A percentile compares a stretch with the other conserved stretches of the same genome.
phyloP scores from a whole-genome alignment of 2,797 vertebrate genomes.

The Myotis daubentonii region DNA sequence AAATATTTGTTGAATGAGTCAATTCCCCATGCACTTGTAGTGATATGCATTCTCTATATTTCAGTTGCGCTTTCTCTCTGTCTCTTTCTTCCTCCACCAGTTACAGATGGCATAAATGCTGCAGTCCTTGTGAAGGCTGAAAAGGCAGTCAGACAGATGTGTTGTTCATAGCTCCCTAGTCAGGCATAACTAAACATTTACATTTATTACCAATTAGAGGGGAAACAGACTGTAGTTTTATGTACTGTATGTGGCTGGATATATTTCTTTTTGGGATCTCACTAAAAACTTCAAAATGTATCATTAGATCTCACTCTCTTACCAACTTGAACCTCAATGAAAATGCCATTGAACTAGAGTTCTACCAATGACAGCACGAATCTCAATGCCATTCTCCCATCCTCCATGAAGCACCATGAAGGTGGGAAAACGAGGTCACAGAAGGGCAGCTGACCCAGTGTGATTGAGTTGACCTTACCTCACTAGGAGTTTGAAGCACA shows the following conservation, averaged over 20 bases:
- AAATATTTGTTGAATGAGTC: conserved; percentile 69
- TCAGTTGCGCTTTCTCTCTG: not conserved
- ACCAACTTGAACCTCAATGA: conserved; percentile 33
- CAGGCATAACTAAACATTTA: conserved; percentile 90
- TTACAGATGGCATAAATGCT: conserved; percentile 83
- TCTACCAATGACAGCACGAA: conserved; percentile 35
- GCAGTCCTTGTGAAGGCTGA: conserved; percentile 80
- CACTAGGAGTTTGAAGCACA: not conserved
- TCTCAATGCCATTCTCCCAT: not conserved
- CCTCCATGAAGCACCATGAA: not conserved
- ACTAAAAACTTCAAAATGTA: conserved; percentile 75
- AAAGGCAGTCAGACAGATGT: conserved; percentile 87
- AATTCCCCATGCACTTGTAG: not conserved
- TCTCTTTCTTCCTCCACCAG: not conserved
- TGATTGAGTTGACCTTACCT: not conserved
- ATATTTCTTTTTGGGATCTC: conserved; percentile 83
- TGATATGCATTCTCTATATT: conserved; percentile 7
- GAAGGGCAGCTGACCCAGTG: not conserved
- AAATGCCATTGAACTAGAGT: conserved; percentile 51
- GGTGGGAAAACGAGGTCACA: not conserved
- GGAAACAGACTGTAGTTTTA: conserved; percentile 88
- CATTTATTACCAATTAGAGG: conserved; percentile 90
- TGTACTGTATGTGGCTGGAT: conserved; percentile 84
- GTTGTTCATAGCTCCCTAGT: conserved; percentile 88
- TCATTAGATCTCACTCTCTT: conserved; percentile 48